Percentiles rank a stretch among this genome's conserved stretches.
Evolutionary conservation across 1,140 invertebrate genomes (phyloP).

Genomic region (Cydia amplana): DNA sequence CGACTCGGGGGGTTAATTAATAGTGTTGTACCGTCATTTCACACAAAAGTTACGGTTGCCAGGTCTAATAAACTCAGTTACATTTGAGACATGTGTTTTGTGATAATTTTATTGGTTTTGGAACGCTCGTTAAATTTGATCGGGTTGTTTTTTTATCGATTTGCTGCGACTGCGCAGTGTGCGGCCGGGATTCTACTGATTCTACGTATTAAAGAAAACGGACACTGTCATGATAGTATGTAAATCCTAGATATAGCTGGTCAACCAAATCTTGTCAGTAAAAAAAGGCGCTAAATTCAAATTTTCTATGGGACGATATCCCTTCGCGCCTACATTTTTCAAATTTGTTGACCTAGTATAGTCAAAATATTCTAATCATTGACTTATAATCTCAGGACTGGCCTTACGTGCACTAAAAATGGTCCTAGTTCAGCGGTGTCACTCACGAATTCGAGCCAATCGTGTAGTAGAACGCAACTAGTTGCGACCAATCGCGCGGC

Average conservation of each 20-base stretch:
- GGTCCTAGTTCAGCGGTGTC: no score
- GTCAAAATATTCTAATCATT: no score
- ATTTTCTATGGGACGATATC: no score
- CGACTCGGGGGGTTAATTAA: conserved; percentile 65
- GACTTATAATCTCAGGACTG: no score
- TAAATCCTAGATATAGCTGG: neutral
- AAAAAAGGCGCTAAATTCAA: no score
- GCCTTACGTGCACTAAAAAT: no score
- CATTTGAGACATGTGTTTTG: conserved; percentile 60
- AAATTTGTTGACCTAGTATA: no score
- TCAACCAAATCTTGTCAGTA: no score
- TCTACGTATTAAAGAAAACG: neutral
- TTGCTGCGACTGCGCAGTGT: conserved; percentile 6
- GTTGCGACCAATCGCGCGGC: no score
- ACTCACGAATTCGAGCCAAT: no score
- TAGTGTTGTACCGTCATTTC: conserved; percentile 54
- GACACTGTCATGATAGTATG: neutral
- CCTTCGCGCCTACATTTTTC: no score
- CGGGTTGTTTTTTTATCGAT: conserved; percentile 6
- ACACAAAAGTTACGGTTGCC: conserved; percentile 53
- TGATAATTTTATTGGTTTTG: conserved; percentile 48
- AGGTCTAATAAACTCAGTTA: conserved; percentile 52
- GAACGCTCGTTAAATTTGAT: conserved; percentile 30
- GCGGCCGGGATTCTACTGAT: neutral
- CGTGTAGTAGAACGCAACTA: no score